phyloP scores from a whole-genome alignment of 2,888 invertebrate species.

The Byasa hedistus region DNA sequence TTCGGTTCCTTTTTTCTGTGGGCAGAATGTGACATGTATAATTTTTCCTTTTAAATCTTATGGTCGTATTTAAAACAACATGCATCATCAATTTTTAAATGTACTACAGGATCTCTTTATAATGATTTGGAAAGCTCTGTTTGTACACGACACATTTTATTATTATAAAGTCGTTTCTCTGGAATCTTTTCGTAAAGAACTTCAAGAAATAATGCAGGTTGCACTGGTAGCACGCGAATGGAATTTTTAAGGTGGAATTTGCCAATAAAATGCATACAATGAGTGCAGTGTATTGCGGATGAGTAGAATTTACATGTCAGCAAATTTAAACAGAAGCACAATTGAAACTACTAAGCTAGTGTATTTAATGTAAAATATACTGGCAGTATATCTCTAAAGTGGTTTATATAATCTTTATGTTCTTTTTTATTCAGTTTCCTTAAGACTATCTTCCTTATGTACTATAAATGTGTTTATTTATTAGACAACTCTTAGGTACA shows the following conservation, averaged over 20 bases:
- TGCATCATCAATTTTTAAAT: no score
- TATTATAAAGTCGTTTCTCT: slow-evolving; percentile 12
- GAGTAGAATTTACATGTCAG: slow-evolving; percentile 26
- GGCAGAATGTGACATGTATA: no score
- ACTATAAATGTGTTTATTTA: background rate
- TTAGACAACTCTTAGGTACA: background rate
- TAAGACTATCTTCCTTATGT: no score
- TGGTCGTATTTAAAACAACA: no score
- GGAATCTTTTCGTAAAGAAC: slow-evolving; percentile 16
- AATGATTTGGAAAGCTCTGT: slow-evolving; percentile 2
- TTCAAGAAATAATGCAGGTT: slow-evolving; percentile 31
- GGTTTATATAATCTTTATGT: background rate
- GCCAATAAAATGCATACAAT: slow-evolving; percentile 30
- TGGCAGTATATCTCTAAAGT: background rate
- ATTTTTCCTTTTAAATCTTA: no score
- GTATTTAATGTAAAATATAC: slow-evolving; percentile 19
- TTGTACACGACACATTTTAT: slow-evolving; percentile 16
- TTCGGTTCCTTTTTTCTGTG: no score
- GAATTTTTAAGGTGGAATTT: slow-evolving; percentile 31
- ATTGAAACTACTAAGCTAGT: slow-evolving; percentile 13
- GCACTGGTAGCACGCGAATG: slow-evolving; percentile 23
- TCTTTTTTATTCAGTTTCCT: no score
- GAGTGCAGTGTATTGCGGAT: slow-evolving; percentile 27
- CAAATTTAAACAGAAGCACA: slow-evolving; percentile 28
- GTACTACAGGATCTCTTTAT: background rate